Base-by-base conservation (phyloP, 2,888 invertebrate species). In the Ptilodon capucinus region DNA sequence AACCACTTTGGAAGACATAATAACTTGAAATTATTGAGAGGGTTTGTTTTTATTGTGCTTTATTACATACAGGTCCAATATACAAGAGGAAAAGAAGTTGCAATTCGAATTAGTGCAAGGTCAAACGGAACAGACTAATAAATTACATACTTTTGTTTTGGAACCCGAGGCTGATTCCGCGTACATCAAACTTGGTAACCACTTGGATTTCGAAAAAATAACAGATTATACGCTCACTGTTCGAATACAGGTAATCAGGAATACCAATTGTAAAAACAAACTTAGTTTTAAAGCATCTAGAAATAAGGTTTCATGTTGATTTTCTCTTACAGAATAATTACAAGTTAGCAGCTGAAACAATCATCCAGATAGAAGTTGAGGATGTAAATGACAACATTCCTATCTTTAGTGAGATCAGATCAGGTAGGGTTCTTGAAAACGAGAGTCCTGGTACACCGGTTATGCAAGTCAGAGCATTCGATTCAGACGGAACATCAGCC, bases 361-460 rank as follows among this genome's bases (percentile, higher is more conserved):
- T 94, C 45, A 92, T 97, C 42, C 94, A 94, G 67, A 94, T 98
- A 25, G 93, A 94, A 79, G 93, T 98, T 1, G 92, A 94, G 72
- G 98, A 98, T 77, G 97, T 97, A 0, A 98, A 98, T 74, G 98
- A 98, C 77, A 97, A 97, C 72, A 95, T 96, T 61, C 98, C 95
- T 0, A 94, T 94, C 62, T 97, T 98, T 72, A 95, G 95, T 39
- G 96, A 97, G 79, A 93, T 95, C 11, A 93, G 95, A 68, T 94
- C 94, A 13, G 97, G 97, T 0, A 95, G 94, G 64, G 97, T 97
- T 4, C 84, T 96, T 51, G 97, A 97, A 87, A 97, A 98, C 74
- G 97, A 97, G 76, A 93, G 93, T 0, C 88, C 93, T 0, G 97
- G 97, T 2, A 96, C 96, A 4, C 95, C 94, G 8, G 97, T 97